Conservation (phyloP, 2,113 vertebrate species). For the Saguinus imperator region DNA sequence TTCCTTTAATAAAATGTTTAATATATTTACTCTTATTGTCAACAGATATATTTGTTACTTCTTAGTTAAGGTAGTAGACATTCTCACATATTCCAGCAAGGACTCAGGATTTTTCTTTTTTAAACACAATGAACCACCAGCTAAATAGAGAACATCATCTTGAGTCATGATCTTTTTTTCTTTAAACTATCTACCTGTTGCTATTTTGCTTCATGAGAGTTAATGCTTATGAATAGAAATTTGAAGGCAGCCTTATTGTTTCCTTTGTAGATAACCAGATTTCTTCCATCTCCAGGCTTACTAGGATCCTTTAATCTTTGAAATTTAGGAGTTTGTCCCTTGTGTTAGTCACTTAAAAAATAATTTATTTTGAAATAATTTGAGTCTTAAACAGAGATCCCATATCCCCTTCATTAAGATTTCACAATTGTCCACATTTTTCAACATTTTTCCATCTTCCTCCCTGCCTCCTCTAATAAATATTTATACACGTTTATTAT, state of each 20-base stretch:
- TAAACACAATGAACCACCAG: neutral
- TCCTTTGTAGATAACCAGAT: neutral
- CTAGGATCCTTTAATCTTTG: neutral
- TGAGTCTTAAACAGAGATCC: neutral
- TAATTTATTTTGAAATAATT: neutral
- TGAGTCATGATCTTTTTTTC: neutral
- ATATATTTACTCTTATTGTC: neutral
- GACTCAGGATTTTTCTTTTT: neutral
- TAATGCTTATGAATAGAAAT: neutral
- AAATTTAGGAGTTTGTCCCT: neutral
- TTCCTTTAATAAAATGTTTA: neutral
- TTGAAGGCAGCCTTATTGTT: neutral
- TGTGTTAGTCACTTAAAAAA: neutral
- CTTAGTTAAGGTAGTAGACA: neutral
- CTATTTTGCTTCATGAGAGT: neutral
- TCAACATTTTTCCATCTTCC: neutral
- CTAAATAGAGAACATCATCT: neutral
- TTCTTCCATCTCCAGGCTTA: neutral
- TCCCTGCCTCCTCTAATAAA: neutral
- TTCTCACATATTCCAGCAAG: neutral
- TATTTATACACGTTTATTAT: neutral
- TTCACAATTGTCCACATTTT: neutral
- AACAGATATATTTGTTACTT: neutral
- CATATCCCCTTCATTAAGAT: neutral
- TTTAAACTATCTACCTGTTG: neutral